phyloP scores from a whole-genome alignment of 2,797 vertebrate genomes.

The Poecilia picta region DNA sequence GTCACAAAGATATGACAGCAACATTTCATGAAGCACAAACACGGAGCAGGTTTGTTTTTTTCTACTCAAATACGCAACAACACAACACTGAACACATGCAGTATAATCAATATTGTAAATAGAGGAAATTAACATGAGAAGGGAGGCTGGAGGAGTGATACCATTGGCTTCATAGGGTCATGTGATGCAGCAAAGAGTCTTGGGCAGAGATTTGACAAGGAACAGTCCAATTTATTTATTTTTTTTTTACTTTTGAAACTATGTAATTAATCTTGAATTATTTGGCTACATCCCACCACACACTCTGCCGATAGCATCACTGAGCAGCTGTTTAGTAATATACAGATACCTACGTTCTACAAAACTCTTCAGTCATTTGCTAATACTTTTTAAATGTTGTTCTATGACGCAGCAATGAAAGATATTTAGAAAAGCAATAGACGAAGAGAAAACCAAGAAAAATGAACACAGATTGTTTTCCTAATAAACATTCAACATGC shows the following conservation, averaged over 20 bases:
- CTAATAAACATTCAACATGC: slow-evolving; percentile 83
- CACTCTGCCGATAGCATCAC: slow-evolving; percentile 79
- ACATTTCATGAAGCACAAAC: slow-evolving; percentile 54
- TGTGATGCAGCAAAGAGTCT: slow-evolving; percentile 77
- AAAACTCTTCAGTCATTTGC: slow-evolving; percentile 59
- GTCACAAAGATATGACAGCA: slow-evolving; percentile 62
- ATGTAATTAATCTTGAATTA: slow-evolving; percentile 59
- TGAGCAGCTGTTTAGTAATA: slow-evolving; percentile 72
- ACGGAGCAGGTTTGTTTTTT: slow-evolving; percentile 62
- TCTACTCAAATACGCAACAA: slow-evolving; percentile 64
- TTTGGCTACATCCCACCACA: slow-evolving; percentile 79
- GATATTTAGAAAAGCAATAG: slow-evolving; percentile 61
- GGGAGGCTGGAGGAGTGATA: slow-evolving; percentile 77
- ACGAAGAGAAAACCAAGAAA: slow-evolving; percentile 57
- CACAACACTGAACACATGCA: slow-evolving; percentile 78
- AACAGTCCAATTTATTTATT: slow-evolving; percentile 53
- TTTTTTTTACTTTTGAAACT: slow-evolving; percentile 50
- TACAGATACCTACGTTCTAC: slow-evolving; percentile 71
- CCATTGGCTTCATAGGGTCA: slow-evolving; percentile 80
- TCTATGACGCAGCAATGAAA: slow-evolving; percentile 78
- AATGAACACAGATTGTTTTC: slow-evolving; percentile 70
- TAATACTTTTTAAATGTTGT: slow-evolving; percentile 56
- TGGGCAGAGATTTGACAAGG: slow-evolving; percentile 67
- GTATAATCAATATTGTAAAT: slow-evolving; percentile 72
- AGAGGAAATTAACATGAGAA: slow-evolving; percentile 66